These are phyloP conservation scores for Argentina silus DNA, from an alignment of 2,797 vertebrate species.

Conservation along the genomic window DNA sequence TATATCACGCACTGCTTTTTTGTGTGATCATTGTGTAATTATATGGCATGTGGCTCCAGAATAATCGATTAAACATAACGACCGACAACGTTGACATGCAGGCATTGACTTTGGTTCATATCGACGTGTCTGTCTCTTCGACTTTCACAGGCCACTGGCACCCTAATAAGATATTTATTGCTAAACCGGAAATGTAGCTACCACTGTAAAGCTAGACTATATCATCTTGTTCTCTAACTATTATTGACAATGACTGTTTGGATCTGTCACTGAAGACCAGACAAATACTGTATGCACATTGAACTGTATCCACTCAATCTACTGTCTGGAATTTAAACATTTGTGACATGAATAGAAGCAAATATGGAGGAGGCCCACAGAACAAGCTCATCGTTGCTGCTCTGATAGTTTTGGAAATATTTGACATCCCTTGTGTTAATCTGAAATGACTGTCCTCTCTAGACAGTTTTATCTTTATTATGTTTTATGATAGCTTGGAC, in stretches of 20 bases:
- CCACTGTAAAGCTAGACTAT: not conserved
- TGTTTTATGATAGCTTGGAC: constrained; percentile 28
- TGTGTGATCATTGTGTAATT: constrained; percentile 60
- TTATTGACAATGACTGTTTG: not conserved
- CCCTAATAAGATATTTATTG: not conserved
- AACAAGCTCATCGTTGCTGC: not conserved
- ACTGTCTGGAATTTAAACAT: no score
- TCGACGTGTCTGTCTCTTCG: constrained; percentile 24
- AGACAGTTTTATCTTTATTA: constrained; percentile 46
- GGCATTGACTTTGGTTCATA: constrained; percentile 34
- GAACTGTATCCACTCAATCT: not conserved
- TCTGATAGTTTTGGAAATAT: constrained; percentile 1
- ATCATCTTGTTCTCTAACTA: not conserved
- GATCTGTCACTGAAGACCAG: not conserved
- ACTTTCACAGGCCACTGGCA: constrained; percentile 1
- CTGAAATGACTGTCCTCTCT: constrained; percentile 35
- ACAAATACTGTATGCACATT: not conserved
- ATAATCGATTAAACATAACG: constrained; percentile 64
- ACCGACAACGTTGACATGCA: constrained; percentile 31
- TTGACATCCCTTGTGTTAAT: constrained; percentile 27
- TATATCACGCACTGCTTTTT: constrained; percentile 53
- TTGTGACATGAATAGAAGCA: no score
- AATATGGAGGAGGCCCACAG: not conserved
- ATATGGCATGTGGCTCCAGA: constrained; percentile 35
- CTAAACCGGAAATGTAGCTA: not conserved